phyloP scores from a whole-genome alignment of 1,140 invertebrate species.

The Dufourea novaeangliae region DNA sequence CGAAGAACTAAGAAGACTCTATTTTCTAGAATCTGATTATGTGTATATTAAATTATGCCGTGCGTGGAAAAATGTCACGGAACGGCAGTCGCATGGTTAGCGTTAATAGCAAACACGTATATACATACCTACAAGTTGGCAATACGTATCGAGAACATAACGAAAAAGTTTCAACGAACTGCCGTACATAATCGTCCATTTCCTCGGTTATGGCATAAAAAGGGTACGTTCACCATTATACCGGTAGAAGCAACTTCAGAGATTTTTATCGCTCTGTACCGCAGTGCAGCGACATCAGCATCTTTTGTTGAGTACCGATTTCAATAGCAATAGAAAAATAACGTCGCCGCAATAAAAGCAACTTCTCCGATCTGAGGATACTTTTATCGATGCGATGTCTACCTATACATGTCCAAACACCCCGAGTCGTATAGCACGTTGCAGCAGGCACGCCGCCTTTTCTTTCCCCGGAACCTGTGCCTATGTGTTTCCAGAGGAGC shows the following conservation, averaged over 20 bases:
- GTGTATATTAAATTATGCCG: not conserved
- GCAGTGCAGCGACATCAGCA: slow-evolving; percentile 27
- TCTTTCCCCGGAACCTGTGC: not conserved
- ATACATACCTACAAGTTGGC: no score
- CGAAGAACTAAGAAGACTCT: not conserved
- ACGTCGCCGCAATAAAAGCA: slow-evolving; percentile 36
- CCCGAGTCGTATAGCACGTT: not conserved
- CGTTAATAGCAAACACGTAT: slow-evolving; percentile 2
- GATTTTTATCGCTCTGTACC: slow-evolving; percentile 43
- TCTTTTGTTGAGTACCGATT: slow-evolving; percentile 40
- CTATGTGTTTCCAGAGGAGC: no score
- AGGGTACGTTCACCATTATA: slow-evolving; percentile 5
- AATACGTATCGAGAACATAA: slow-evolving; percentile 11
- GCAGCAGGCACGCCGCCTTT: not conserved
- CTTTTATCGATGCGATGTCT: slow-evolving; percentile 31
- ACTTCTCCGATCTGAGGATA: slow-evolving; percentile 26
- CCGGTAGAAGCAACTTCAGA: slow-evolving; percentile 26
- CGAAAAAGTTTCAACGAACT: slow-evolving; percentile 28
- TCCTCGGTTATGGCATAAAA: slow-evolving; percentile 8
- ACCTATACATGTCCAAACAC: not conserved
- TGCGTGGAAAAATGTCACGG: slow-evolving; percentile 22
- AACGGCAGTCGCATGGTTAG: not conserved
- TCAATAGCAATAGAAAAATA: slow-evolving; percentile 52
- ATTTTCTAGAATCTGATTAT: slow-evolving; percentile 22
- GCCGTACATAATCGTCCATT: slow-evolving; percentile 36